Base-by-base conservation (phyloP, 2,797 vertebrate species). In the Alca torda region DNA sequence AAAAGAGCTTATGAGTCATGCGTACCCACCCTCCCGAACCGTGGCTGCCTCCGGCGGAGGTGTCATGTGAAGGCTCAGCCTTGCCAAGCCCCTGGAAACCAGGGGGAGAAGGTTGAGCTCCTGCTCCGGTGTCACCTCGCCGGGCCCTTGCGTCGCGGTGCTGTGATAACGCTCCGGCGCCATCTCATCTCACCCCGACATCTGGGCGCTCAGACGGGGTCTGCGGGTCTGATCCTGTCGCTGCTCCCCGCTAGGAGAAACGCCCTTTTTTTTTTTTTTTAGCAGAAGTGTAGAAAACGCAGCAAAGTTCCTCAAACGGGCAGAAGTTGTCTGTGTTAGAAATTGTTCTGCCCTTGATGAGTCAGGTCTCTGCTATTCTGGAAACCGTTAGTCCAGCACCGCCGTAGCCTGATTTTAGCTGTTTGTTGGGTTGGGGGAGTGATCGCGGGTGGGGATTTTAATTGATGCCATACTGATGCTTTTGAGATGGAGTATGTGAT, bases 1-100 rank as follows among this genome's bases (percentile, higher is more conserved):
- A 51, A 74, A 93, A 87, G 94, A 89, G 84, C 68, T 64, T 17
- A 10, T 93, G 96, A 96, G 90, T 96, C 95, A 92, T 28, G 57
- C 28, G 87, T 21, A 16, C 64, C 89, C 53, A 6, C 96, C 96
- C 96, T 94, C 90, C 93, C 28, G 87, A 74, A 16, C 81, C 10
- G 5, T 25, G 69, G 87, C 17, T 85, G 93, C 91, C 94, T 95
- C 83, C 0, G 3, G 80, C 30, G 0, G 87, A 64, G 85, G 33
- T 33, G 64, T 81, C 93, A 83, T 48, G 54, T 69, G 96, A 50
- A 70, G 92, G 37, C 83, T 86, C 54, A 78, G 84, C 90, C 74
- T 17, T 75, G 86, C 93, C 78, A 89, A 28, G 54, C 23, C 81
- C 78, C 74, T 73, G 91, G 75, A 85, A 86, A 13, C 43, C 59